Evolutionary conservation across 2,797 vertebrate species (phyloP).

Genomic region (Echiichthys vipera): DNA sequence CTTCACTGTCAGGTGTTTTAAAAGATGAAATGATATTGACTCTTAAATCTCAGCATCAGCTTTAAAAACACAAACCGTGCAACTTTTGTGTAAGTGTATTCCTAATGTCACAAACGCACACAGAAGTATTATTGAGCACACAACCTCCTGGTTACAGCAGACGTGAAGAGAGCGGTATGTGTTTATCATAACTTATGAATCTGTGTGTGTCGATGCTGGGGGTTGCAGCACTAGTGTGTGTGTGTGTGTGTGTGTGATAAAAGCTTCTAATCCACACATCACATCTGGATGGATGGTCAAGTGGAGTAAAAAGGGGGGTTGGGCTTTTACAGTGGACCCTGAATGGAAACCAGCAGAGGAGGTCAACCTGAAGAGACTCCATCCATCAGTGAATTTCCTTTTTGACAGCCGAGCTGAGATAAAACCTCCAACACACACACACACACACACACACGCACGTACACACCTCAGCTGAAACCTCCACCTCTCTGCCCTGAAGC

Average conservation of each 20-base stretch:
- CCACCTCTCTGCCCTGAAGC: slow-evolving; percentile 18
- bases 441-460: slow-evolving; percentile 13
- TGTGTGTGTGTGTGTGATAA: slow-evolving; percentile 60
- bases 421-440: slow-evolving; percentile 27
- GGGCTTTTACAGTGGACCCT: slow-evolving; percentile 44
- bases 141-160: background rate
- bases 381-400: slow-evolving; percentile 59
- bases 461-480: slow-evolving; percentile 2
- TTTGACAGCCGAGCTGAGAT: slow-evolving; percentile 35
- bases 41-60: background rate
- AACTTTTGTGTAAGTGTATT: background rate
- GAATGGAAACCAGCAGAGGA: slow-evolving; percentile 60
- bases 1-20: no score
- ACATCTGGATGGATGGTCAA: slow-evolving; percentile 75
- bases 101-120: background rate
- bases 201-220: slow-evolving; percentile 29
- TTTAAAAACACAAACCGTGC: background rate
- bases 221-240: slow-evolving; percentile 42
- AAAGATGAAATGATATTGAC: no score
- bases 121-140: background rate
- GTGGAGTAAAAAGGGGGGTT: slow-evolving; percentile 37
- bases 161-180: background rate
- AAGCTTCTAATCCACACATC: slow-evolving; percentile 79
- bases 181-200: slow-evolving; percentile 37
- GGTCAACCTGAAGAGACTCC: slow-evolving; percentile 51